These are phyloP conservation scores for Ailurus styani DNA, from an alignment of 2,113 vertebrate species.

Conservation along the genomic window DNA sequence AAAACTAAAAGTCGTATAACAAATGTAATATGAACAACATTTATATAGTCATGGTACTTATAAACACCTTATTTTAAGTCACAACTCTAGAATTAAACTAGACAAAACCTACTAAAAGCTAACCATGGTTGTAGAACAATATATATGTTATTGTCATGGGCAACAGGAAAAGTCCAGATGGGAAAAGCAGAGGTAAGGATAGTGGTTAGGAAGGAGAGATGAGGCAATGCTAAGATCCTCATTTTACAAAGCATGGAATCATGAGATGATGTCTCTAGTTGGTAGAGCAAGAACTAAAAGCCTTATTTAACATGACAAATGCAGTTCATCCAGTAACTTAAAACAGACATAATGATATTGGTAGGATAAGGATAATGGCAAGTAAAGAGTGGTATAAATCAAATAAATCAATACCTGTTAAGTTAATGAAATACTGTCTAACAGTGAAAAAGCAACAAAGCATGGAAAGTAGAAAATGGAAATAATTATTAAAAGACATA, in stretches of 20 bases:
- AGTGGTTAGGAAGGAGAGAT: neutral
- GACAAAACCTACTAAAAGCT: neutral
- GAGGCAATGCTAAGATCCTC: neutral
- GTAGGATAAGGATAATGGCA: too few relatives aligned
- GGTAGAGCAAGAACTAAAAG: neutral
- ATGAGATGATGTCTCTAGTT: neutral
- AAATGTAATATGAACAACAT: neutral
- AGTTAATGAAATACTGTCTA: too few relatives aligned
- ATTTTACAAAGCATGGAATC: neutral
- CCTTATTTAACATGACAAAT: too few relatives aligned
- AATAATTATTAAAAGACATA: neutral
- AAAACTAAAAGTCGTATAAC: neutral
- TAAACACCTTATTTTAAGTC: neutral
- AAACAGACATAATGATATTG: neutral
- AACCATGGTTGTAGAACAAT: neutral
- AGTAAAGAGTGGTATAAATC: neutral
- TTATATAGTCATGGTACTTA: neutral
- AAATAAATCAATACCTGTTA: neutral
- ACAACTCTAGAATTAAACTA: neutral
- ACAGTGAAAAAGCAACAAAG: neutral
- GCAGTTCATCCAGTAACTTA: neutral
- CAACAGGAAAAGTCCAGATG: neutral
- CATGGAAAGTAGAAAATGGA: neutral
- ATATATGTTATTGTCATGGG: too few relatives aligned
- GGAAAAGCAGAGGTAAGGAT: neutral